These are phyloP conservation scores for Sphyrna mokarran DNA, from an alignment of 2,113 vertebrate species.

Conservation along the genomic window DNA sequence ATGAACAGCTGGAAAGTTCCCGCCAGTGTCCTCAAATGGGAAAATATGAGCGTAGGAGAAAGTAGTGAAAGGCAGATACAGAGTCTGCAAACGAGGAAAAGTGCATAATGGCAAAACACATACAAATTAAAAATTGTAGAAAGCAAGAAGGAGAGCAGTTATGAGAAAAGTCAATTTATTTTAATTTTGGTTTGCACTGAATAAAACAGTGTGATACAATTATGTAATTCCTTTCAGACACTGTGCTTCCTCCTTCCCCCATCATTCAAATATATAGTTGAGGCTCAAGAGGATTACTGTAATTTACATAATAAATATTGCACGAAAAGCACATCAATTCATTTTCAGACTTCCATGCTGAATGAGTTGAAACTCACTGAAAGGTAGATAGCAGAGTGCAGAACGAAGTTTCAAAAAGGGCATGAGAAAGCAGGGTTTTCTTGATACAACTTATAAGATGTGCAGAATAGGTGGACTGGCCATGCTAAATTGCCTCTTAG, in stretches of 20 bases:
- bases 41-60: neutral
- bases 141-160: neutral
- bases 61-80: neutral
- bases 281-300: neutral
- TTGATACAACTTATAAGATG: neutral
- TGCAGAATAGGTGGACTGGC: too few relatives aligned
- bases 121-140: neutral
- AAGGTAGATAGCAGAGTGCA: neutral
- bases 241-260: neutral
- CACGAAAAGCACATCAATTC: neutral
- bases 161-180: neutral
- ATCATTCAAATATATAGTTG: too few relatives aligned
- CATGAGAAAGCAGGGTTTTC: neutral
- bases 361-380: neutral
- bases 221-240: neutral
- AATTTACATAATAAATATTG: neutral
- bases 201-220: too few relatives aligned
- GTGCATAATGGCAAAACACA: neutral
- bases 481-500: too few relatives aligned
- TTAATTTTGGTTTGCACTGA: too few relatives aligned
- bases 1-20: too few relatives aligned
- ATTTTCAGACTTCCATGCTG: neutral
- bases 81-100: neutral
- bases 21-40: too few relatives aligned
- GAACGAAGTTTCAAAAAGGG: neutral